A percentile compares a stretch with the other conserved stretches of the same genome.
phyloP scores from a whole-genome alignment of 2,797 vertebrate genomes.

The Crenichthys baileyi region DNA sequence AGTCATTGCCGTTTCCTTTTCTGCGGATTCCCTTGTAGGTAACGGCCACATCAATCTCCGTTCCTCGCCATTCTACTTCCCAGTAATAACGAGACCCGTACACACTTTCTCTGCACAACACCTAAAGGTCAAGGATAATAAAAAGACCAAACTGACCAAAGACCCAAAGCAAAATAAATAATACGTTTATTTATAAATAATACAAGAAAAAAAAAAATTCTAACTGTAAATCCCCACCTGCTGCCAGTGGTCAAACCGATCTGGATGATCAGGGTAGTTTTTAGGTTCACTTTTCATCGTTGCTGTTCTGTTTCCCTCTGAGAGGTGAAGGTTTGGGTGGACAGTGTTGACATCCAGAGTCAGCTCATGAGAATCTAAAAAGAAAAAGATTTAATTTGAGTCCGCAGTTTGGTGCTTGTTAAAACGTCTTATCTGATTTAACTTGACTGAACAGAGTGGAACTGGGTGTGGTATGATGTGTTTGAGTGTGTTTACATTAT shows the following conservation, averaged over 20 bases:
- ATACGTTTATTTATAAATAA: neutral
- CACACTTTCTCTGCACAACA: slow-evolving; percentile 77
- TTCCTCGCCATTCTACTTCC: slow-evolving; percentile 83
- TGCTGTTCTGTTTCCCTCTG: slow-evolving; percentile 76
- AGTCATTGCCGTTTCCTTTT: slow-evolving; percentile 77
- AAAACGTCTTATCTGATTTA: neutral
- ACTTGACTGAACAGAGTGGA: neutral
- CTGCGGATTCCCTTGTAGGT: slow-evolving; percentile 77
- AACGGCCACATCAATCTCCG: slow-evolving; percentile 78
- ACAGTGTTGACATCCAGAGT: slow-evolving; percentile 76
- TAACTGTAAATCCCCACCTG: slow-evolving; percentile 67
- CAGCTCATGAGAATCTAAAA: slow-evolving; percentile 72
- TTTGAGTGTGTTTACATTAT: neutral
- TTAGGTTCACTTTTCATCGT: slow-evolving; percentile 76
- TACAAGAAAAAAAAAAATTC: neutral
- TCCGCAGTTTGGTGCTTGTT: neutral
- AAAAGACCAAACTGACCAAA: neutral
- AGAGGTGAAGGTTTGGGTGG: slow-evolving; percentile 78
- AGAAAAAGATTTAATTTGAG: neutral
- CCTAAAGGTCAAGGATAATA: slow-evolving; percentile 41
- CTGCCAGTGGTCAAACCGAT: slow-evolving; percentile 83
- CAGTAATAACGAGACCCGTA: slow-evolving; percentile 77
- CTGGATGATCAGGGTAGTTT: slow-evolving; percentile 77
- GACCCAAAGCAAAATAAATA: neutral
- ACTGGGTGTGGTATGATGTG: neutral